Evolutionary conservation across 2,888 invertebrate genomes (phyloP).

Genomic region (Scaptomyza caliginosa): DNA sequence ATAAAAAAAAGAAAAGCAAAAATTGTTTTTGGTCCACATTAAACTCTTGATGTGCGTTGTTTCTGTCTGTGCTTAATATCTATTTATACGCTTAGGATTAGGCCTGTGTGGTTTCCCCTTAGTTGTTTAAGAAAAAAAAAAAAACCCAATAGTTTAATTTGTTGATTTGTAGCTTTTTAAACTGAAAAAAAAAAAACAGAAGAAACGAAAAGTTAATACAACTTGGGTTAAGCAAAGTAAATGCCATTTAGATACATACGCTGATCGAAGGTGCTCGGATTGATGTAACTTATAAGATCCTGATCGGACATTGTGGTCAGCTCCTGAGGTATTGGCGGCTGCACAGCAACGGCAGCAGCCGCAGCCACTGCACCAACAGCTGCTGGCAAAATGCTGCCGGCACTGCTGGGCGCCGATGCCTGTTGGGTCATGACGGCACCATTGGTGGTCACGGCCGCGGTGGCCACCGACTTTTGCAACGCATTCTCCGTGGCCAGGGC

Average conservation of each 20-base stretch:
- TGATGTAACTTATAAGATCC: slow-evolving; percentile 94
- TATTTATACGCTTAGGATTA: slow-evolving; percentile 45
- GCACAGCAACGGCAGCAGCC: slow-evolving; percentile 82
- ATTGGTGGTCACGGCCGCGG: slow-evolving; percentile 80
- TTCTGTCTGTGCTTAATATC: background rate
- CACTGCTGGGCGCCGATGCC: slow-evolving; percentile 65
- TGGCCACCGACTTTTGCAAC: slow-evolving; percentile 81
- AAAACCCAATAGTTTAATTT: slow-evolving; percentile 45
- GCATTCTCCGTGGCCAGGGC: slow-evolving; percentile 82
- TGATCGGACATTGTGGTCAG: slow-evolving; percentile 94
- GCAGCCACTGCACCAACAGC: slow-evolving; percentile 72
- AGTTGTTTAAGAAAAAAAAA: slow-evolving; percentile 14
- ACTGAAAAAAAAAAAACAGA: slow-evolving; percentile 26
- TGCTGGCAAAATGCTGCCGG: slow-evolving; percentile 67
- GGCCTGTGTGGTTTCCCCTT: slow-evolving; percentile 47
- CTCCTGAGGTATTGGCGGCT: slow-evolving; percentile 88
- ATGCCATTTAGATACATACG: slow-evolving; percentile 82
- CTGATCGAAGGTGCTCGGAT: slow-evolving; percentile 95
- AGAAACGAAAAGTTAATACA: background rate
- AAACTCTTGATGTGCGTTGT: slow-evolving; percentile 1
- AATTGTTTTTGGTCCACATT: slow-evolving; percentile 19
- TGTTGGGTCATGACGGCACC: slow-evolving; percentile 80
- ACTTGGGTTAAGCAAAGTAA: background rate
- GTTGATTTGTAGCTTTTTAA: slow-evolving; percentile 47
- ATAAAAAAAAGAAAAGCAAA: slow-evolving; percentile 1